phyloP scores from a whole-genome alignment of 2,797 vertebrate species.

The Melanotaenia parkinsoni region DNA sequence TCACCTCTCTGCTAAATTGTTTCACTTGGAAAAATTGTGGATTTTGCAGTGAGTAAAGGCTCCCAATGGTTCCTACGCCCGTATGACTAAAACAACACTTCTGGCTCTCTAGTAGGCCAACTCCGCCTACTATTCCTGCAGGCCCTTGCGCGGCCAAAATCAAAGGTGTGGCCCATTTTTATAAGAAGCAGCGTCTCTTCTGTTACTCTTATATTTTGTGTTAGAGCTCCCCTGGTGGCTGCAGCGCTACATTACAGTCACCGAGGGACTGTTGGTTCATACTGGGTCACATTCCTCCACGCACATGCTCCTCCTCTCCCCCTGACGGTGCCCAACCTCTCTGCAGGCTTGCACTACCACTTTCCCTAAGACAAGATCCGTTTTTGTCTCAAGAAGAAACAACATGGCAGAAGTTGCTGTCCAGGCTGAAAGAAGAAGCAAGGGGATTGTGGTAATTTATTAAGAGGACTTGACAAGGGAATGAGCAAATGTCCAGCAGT shows the following conservation, averaged over 20 bases:
- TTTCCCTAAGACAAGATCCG: background rate
- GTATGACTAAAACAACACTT: background rate
- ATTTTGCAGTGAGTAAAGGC: no score
- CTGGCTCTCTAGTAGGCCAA: background rate
- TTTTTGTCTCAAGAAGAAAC: conserved; percentile 30
- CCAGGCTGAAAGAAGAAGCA: conserved; percentile 41
- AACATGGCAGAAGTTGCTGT: conserved; percentile 72
- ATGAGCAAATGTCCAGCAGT: background rate
- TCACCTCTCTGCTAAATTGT: no score
- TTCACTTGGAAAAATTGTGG: no score
- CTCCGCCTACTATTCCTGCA: background rate
- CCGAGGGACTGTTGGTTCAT: background rate
- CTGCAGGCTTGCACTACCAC: conserved; percentile 10
- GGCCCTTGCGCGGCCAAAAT: background rate
- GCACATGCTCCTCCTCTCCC: conserved; percentile 58
- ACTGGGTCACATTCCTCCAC: conserved; percentile 27
- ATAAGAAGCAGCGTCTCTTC: background rate
- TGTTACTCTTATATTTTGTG: background rate
- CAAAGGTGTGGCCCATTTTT: background rate
- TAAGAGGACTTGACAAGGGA: background rate
- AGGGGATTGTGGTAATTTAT: conserved; percentile 78
- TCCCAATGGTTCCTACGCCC: background rate
- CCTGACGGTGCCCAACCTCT: conserved; percentile 4
- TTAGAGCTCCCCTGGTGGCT: conserved; percentile 55
- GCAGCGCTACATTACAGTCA: background rate